Conservation (phyloP, 1,140 invertebrate species). For the Laupala kohalensis region DNA sequence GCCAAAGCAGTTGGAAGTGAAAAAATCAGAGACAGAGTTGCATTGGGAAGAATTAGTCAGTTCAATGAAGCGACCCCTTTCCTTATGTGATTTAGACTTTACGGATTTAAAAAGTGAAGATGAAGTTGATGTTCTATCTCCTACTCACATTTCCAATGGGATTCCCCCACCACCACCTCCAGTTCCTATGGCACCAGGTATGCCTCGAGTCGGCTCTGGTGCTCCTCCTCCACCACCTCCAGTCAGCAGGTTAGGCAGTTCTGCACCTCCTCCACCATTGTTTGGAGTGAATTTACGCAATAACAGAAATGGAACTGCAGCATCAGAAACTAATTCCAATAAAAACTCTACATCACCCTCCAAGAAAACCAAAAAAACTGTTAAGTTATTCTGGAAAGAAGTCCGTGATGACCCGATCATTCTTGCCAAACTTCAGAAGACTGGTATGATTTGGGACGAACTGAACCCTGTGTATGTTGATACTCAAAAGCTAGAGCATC, state of each 20-base stretch:
- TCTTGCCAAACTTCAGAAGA: slow-evolving; percentile 46
- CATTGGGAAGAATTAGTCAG: slow-evolving; percentile 88
- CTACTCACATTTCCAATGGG: slow-evolving; percentile 16
- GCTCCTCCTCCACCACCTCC: slow-evolving; percentile 31
- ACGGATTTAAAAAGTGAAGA: slow-evolving; percentile 77
- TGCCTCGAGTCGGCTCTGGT: slow-evolving; percentile 23
- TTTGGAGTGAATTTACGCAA: slow-evolving; percentile 19
- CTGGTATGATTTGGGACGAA: slow-evolving; percentile 90
- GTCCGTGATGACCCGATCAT: slow-evolving; percentile 71
- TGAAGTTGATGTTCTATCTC: slow-evolving; percentile 20
- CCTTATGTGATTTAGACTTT: slow-evolving; percentile 92
- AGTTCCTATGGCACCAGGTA: slow-evolving; percentile 14
- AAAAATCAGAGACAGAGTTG: slow-evolving; percentile 84
- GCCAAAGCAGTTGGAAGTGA: slow-evolving; percentile 49
- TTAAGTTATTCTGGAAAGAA: slow-evolving; percentile 98
- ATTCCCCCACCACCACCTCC: slow-evolving; percentile 23
- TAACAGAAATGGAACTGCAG: slow-evolving; percentile 16
- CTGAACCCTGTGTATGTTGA: slow-evolving; percentile 73
- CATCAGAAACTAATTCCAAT: slow-evolving; percentile 29
- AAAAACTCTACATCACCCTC: slow-evolving; percentile 29
- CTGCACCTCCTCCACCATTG: slow-evolving; percentile 16
- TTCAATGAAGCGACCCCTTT: slow-evolving; percentile 65
- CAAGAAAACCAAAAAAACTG: slow-evolving; percentile 93
- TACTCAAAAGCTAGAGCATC: slow-evolving; percentile 84
- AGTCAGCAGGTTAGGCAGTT: slow-evolving; percentile 13